Evolutionary conservation across 2,113 vertebrate species (phyloP).

Genomic region (Spermophilus dauricus): DNA sequence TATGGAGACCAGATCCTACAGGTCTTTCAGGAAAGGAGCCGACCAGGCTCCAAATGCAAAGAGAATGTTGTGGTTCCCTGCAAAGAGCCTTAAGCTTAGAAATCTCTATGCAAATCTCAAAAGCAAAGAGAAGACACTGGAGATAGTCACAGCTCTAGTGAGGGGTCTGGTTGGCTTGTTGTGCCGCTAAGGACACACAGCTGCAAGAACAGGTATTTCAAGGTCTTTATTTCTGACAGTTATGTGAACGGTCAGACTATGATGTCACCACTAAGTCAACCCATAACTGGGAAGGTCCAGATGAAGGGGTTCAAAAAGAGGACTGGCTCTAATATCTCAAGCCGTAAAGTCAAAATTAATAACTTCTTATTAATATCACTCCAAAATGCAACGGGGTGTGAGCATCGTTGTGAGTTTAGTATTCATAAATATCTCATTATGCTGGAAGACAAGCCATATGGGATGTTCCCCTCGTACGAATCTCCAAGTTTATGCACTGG

Average conservation of each 20-base stretch:
- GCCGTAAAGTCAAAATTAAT: constrained; percentile 66
- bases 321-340: constrained; percentile 4
- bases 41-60: neutral
- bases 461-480: neutral
- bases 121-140: neutral
- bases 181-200: neutral
- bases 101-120: too few relatives aligned
- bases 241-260: neutral
- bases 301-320: neutral
- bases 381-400: constrained; percentile 56
- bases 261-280: neutral
- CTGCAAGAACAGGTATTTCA: neutral
- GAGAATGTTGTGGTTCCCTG: neutral
- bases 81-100: too few relatives aligned
- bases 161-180: neutral
- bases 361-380: constrained; percentile 57
- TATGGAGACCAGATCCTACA: accelerated
- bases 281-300: neutral
- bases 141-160: too few relatives aligned
- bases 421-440: constrained; percentile 65
- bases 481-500: constrained; percentile 7
- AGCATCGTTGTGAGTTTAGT: constrained; percentile 56
- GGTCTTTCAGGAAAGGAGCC: neutral
- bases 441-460: neutral
- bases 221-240: neutral